Conservation (phyloP, 2,888 invertebrate genomes). For the Meandrusa payeni region DNA sequence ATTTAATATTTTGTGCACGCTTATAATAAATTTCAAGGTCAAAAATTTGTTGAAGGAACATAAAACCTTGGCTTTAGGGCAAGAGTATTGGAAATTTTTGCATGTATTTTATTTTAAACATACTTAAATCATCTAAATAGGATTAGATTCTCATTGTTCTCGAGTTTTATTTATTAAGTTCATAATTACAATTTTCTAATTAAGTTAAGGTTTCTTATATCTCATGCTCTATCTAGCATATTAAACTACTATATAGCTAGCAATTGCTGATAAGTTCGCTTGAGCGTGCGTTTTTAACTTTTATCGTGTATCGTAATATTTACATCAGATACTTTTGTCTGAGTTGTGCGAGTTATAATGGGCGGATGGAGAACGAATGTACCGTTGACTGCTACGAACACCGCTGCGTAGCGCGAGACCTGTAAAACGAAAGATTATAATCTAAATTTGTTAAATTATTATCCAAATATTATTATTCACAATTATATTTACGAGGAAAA, state of each 20-base stretch:
- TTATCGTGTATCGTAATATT: background rate
- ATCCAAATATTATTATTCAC: too few relatives aligned
- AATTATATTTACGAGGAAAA: too few relatives aligned
- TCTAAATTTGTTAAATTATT: background rate
- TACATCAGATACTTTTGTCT: conserved; percentile 18
- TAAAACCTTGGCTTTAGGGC: background rate
- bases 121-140: too few relatives aligned
- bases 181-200: too few relatives aligned
- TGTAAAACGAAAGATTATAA: conserved; percentile 35
- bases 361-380: conserved; percentile 49
- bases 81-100: too few relatives aligned
- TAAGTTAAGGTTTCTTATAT: too few relatives aligned
- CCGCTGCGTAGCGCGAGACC: conserved; percentile 65
- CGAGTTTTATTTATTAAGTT: too few relatives aligned
- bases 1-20: conserved; percentile 2
- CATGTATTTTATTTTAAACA: too few relatives aligned
- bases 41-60: background rate
- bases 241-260: background rate
- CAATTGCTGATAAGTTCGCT: conserved; percentile 9
- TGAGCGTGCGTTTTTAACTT: conserved; percentile 15
- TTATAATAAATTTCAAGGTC: background rate
- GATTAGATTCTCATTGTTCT: too few relatives aligned
- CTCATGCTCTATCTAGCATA: background rate
- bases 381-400: conserved; percentile 64
- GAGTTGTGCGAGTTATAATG: conserved; percentile 40